Base-by-base conservation (phyloP, 64 coral and sea anemone genomes). In the Dendronephthya gigantea region DNA sequence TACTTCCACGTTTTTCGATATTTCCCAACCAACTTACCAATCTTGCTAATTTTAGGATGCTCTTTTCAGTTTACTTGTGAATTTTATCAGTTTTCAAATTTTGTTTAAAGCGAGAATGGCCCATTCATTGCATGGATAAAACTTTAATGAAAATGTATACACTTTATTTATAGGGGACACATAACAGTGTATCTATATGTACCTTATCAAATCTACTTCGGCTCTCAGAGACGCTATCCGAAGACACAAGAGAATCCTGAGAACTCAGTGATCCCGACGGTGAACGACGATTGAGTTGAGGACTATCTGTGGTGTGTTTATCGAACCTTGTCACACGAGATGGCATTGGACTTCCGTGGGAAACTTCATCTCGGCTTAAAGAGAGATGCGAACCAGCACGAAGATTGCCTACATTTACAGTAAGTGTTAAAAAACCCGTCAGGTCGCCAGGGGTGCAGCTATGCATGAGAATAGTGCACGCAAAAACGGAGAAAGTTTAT, bases 211-310 rank as follows among this genome's bases (percentile, higher is more conserved):
- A 79, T 19, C 72, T 79, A 79, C 29, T 79, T 34, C 72, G 72
- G 22, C 72, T 79, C 36, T 79, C 72, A 1, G 72, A 79, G 30
- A 79, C 55, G 25, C 55, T 62, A 31, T 79, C 72, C 13, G 32
- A 34, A 19, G 72, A 79, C 22, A 79, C 84, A 69, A 86, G 82
- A 15, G 95, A 98, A 50, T 98, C 95, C 69, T 89, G 59, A 35
- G 95, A 98, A 32, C 95, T 92, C n/a, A 93, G 41, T 28, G 95
- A 98, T 15, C 95, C 95, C 84, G 95, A 85, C 66, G 88, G 85
- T 32, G 90, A 89, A 79, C 31, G 72, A 8, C 72, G 72, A 15
- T 79, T 34, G 32, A 79, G 15, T 39, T 79, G 72, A 10, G 72
- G 72, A 79, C 72, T 79, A 28, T 79, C 72, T 35, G 32, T 39